A percentile compares a stretch with the other conserved stretches of the same genome.
These are phyloP conservation scores for Cecidostiba fungosa DNA, from an alignment of 2,888 invertebrate genomes.

Conservation along the genomic window DNA sequence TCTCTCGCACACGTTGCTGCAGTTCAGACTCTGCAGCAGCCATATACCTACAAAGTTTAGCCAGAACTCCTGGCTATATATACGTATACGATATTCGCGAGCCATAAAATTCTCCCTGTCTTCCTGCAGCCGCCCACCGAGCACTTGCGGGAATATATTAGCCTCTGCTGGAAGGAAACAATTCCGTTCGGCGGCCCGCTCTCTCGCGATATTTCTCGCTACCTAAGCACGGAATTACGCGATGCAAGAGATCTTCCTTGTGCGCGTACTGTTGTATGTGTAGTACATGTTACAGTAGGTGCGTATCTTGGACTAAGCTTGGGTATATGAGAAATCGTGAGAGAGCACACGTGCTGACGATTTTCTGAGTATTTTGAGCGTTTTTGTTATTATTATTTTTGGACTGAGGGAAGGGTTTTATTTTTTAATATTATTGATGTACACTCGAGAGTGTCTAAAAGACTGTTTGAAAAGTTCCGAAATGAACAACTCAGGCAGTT, in stretches of 20 bases:
- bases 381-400: too few relatives aligned
- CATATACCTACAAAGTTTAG: conserved; percentile 35
- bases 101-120: conserved; percentile 43
- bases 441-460: too few relatives aligned
- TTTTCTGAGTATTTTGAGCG: too few relatives aligned
- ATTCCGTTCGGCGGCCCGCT: conserved; percentile 32
- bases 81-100: not conserved
- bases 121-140: not conserved
- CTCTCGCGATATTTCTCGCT: conserved; percentile 54
- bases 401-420: too few relatives aligned
- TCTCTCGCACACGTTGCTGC: not conserved
- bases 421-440: too few relatives aligned
- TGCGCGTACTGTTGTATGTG: not conserved
- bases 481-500: too few relatives aligned
- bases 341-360: not conserved
- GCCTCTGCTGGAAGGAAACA: conserved; percentile 51
- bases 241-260: not conserved
- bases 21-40: conserved; percentile 17
- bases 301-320: not conserved
- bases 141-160: conserved; percentile 39
- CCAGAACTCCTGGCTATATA: conserved; percentile 16
- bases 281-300: not conserved
- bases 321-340: not conserved
- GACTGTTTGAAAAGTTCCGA: too few relatives aligned
- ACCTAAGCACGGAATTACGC: conserved; percentile 5